Percentiles rank a stretch among this genome's conserved stretches.
These are phyloP conservation scores for Augochlora pura DNA, from an alignment of 1,140 invertebrate species.

Conservation along the genomic window DNA sequence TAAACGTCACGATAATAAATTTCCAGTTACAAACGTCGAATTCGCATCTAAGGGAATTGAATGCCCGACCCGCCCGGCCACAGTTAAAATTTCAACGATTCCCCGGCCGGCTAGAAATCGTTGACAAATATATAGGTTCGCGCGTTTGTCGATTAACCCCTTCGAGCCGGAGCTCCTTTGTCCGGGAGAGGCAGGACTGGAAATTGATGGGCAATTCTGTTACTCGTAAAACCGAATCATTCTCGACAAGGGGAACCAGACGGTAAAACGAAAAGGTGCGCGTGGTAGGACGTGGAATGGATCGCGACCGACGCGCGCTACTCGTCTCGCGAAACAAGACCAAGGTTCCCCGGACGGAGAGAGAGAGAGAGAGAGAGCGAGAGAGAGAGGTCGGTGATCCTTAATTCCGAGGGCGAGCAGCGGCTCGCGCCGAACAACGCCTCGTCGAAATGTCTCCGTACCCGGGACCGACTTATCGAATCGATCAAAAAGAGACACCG, in stretches of 20 bases:
- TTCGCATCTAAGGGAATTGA: too few species aligned
- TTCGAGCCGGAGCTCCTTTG: neutral
- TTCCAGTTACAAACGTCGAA: too few species aligned
- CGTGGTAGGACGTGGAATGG: neutral
- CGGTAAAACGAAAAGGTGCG: constrained; percentile 16
- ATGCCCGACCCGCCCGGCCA: too few species aligned
- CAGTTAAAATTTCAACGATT: too few species aligned
- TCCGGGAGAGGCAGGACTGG: neutral
- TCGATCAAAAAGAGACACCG: neutral
- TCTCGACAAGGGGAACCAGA: neutral
- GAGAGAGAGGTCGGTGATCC: constrained; percentile 10
- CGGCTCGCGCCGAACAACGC: neutral
- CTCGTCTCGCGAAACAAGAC: neutral
- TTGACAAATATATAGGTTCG: too few species aligned
- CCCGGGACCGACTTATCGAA: neutral
- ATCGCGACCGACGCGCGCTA: neutral
- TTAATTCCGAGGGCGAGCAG: neutral
- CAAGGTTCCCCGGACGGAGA: neutral
- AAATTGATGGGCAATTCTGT: constrained; percentile 9
- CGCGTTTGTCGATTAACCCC: constrained; percentile 8
- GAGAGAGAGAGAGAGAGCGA: too few species aligned
- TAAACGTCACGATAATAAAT: too few species aligned
- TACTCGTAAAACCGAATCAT: constrained; percentile 30
- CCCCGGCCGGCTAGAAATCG: too few species aligned
- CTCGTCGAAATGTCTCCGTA: neutral